Evolutionary conservation across 2,797 vertebrate genomes (phyloP).

Genomic region (Catharus ustulatus): DNA sequence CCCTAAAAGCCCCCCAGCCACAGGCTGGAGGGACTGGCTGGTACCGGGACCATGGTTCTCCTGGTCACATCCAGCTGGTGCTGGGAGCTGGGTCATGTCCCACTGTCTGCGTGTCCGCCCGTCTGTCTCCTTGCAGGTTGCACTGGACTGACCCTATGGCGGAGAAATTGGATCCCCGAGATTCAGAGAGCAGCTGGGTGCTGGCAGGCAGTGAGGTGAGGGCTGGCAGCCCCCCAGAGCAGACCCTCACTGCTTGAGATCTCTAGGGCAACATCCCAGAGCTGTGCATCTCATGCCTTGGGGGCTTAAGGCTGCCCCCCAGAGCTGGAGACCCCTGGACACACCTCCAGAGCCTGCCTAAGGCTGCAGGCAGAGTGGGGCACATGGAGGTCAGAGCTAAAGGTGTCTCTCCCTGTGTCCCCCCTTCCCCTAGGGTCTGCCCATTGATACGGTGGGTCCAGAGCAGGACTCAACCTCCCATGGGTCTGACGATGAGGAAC

Average conservation of each 20-base stretch:
- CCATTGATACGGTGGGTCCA: slow-evolving; percentile 62
- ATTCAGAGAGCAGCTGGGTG: slow-evolving; percentile 87
- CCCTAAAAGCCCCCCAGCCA: background rate
- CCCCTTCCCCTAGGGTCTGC: slow-evolving; percentile 35
- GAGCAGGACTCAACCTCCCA: background rate
- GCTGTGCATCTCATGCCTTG: background rate
- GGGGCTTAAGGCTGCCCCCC: background rate
- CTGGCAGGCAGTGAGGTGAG: slow-evolving; percentile 83
- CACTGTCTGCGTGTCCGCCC: background rate
- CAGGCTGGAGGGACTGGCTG: background rate
- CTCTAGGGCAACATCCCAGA: background rate
- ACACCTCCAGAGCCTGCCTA: background rate
- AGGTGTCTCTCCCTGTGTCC: background rate
- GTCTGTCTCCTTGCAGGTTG: background rate
- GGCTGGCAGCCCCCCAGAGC: too few species aligned
- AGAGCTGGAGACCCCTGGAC: background rate
- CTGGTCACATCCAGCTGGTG: background rate
- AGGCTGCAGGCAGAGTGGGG: background rate
- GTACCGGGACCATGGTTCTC: background rate
- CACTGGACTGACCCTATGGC: slow-evolving; percentile 77
- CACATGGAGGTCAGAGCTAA: accelerated
- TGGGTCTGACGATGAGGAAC: background rate
- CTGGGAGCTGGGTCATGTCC: background rate
- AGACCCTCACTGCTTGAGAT: background rate
- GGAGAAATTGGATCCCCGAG: slow-evolving; percentile 78